Base-by-base conservation (phyloP, 2,888 invertebrate genomes). In the Drosophila birchii region DNA sequence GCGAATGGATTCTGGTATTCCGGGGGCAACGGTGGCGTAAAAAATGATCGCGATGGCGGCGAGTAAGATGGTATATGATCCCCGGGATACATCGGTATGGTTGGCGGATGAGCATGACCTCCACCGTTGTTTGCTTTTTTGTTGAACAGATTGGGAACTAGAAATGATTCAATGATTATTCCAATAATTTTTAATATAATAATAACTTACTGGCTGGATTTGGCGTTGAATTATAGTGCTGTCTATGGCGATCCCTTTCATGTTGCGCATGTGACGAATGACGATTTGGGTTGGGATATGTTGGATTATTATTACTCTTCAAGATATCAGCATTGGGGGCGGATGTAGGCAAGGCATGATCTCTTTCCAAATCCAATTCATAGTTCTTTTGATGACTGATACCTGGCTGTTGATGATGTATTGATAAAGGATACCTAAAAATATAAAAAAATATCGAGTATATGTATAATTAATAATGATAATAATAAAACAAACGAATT, bases 1-100 rank as follows among this genome's bases (percentile, higher is more conserved):
- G 96, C 96, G 90, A 97, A 97, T 1, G 97, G 97, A 93, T 96
- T 96, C 74, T 95, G 94, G 90, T 96, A 96, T 92, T 96, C 96
- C 11, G 96, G 96, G 16, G 97, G 97, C 78, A 97, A 92, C 0
- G 97, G 97, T 1, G 97, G 97, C 1, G 97, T 97, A 92, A 96
- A 95, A 91, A 96, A 95, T 16, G 95, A 94, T 67, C 96, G 93
- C 38, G 96, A 96, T 26, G 97, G 97, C 58, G 96, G 96, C 32
- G 96, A 96, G 92, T 97, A 97, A 41, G 96, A 96, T 43, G 96
- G 96, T 79, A 96, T 94, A 81, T 53, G 51, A 53, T 96, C 96
- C 56, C 95, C 95, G 18, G 94, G 93, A 82, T 93, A 94, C 91
- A 94, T 94, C 16, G 93, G 94, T 91, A 93, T 94, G 78, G 93